Evolutionary conservation across 2,797 vertebrate genomes (phyloP), one percentile per base, ranked within the genome.

Genomic region (Sitta carolinensis): DNA sequence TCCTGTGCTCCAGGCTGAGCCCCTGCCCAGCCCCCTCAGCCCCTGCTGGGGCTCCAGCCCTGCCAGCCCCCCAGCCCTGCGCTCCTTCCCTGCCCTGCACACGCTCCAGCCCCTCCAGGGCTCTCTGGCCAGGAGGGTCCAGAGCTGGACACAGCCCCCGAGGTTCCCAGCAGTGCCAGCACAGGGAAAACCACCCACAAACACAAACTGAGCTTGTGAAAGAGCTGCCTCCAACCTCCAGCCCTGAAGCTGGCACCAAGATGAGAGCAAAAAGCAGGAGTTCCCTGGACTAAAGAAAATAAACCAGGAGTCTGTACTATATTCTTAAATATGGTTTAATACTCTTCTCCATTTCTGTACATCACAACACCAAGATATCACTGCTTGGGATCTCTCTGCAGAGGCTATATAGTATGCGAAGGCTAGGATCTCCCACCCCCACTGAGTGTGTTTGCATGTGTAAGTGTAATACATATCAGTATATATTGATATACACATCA

Each of bases 311-410:
- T 96, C 98, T 91, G 64, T 92, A 84, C 87, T 96, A 96, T 98
- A 98, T 98, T 98, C 98, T 98, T 98, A 98, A 98, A 98, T 98
- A 98, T 98, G 97, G 98, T 98, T 98, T 98, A 98, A 98, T 98
- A 98, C 98, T 98, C 98, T 98, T 98, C 98, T 98, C 98, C 98
- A 98, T 98, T 98, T 98, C 98, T 98, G 98, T 98, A 98, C 98
- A 98, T 98, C 98, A 98, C 98, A 98, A 98, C 98, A 98, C 98
- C 98, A 98, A 98, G 98, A 98, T 98, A 98, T 98, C 75, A 98
- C 98, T 98, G 98, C 97, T 98, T 97, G 98, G 97, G 97, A 98
- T 98, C 98, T 98, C 97, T 98, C 97, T 98, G 98, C 97, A 98
- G 98, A 98, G 97, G 98, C 97, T 98, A 98, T 97, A 98, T 97